Percentiles rank a stretch among this genome's conserved stretches.
These are phyloP conservation scores for Anguilla megastoma DNA, from an alignment of 2,797 vertebrate species.

Conservation along the genomic window DNA sequence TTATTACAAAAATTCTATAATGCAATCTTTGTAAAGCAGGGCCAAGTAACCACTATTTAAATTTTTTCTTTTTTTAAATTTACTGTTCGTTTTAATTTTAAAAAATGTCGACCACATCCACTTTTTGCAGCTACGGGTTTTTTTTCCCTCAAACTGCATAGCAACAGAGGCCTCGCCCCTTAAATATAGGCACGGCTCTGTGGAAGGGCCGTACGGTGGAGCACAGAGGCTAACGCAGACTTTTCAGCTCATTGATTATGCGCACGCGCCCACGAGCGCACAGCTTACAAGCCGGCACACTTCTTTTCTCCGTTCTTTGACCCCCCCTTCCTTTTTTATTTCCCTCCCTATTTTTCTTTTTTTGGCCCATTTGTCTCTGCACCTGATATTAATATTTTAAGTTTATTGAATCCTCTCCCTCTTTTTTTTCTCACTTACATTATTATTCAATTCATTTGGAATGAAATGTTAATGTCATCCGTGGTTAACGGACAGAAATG, in stretches of 20 bases:
- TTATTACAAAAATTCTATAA: background rate
- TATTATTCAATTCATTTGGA: slow-evolving; percentile 62
- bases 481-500: slow-evolving; percentile 51
- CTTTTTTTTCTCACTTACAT: slow-evolving; percentile 44
- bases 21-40: background rate
- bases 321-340: slow-evolving; percentile 36
- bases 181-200: slow-evolving; percentile 75
- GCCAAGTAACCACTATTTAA: background rate
- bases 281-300: slow-evolving; percentile 63
- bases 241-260: slow-evolving; percentile 73
- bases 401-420: slow-evolving; percentile 42
- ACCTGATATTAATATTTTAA: slow-evolving; percentile 68
- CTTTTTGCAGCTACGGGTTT: slow-evolving; percentile 24
- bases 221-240: slow-evolving; percentile 64
- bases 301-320: slow-evolving; percentile 54
- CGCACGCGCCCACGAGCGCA: slow-evolving; percentile 66
- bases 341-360: slow-evolving; percentile 46
- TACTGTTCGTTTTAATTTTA: background rate
- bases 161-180: slow-evolving; percentile 75
- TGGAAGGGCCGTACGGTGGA: slow-evolving; percentile 53
- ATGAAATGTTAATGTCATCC: slow-evolving; percentile 68
- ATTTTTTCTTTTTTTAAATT: too few relatives aligned
- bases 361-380: slow-evolving; percentile 63
- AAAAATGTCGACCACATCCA: background rate
- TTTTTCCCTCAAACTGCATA: slow-evolving; percentile 70